A percentile compares a stretch with the other conserved stretches of the same genome.
These are phyloP conservation scores for Choloepus hoffmanni DNA, from an alignment of 2,113 vertebrate species.

Conservation along the genomic window DNA sequence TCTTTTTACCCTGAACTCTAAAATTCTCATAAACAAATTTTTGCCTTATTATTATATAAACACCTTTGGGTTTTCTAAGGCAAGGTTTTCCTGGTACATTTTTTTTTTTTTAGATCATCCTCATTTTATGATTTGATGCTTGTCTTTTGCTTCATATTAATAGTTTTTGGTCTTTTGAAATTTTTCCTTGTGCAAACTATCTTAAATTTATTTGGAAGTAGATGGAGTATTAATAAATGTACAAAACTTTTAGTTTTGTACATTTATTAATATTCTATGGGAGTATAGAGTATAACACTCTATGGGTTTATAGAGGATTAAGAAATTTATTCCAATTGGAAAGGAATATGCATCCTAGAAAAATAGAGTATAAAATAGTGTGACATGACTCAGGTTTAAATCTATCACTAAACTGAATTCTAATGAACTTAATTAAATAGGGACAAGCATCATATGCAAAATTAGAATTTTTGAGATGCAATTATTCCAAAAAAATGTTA, in stretches of 20 bases:
- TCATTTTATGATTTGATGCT: background rate
- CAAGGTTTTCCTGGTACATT: background rate
- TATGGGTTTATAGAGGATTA: background rate
- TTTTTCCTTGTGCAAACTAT: background rate
- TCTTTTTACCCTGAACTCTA: background rate
- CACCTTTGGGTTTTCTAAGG: background rate
- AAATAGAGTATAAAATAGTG: background rate
- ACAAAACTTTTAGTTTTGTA: background rate
- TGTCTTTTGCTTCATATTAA: background rate
- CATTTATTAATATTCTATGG: too few relatives aligned
- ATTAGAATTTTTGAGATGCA: constrained; percentile 50
- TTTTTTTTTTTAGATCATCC: too few relatives aligned
- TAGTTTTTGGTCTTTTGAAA: constrained; percentile 2
- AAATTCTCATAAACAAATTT: background rate
- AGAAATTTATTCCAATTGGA: constrained; percentile 17
- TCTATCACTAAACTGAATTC: background rate
- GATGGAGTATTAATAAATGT: constrained; percentile 8
- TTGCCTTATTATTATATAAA: background rate
- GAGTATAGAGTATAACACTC: background rate
- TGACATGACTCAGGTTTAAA: background rate
- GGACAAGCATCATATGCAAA: background rate
- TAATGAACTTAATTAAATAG: background rate
- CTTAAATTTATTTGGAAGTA: constrained; percentile 38
- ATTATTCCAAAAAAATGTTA: constrained; percentile 1
- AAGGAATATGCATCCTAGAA: background rate